Evolutionary conservation across 2,113 vertebrate species (phyloP).

Genomic region (Larimichthys crocea): DNA sequence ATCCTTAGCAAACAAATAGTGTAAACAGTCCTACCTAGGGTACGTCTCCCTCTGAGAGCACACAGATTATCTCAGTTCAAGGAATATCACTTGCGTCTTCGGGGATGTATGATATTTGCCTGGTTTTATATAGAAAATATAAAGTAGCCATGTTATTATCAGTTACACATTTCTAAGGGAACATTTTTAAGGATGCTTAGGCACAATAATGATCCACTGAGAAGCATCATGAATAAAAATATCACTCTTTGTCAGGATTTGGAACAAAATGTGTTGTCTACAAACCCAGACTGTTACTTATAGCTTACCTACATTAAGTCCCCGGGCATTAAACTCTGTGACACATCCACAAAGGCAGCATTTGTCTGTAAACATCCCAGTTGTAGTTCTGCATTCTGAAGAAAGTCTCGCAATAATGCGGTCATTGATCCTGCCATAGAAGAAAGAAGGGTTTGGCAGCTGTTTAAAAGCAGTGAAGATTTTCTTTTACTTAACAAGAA

Average conservation of each 20-base stretch:
- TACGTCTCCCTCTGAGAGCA: slow-evolving; percentile 5
- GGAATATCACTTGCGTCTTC: neutral
- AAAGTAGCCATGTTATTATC: neutral
- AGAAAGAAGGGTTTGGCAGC: neutral
- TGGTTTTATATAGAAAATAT: neutral
- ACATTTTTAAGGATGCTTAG: neutral
- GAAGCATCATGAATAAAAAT: neutral
- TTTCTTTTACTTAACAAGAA: neutral
- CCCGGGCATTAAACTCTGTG: slow-evolving; percentile 9
- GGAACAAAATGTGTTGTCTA: neutral
- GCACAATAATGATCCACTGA: neutral
- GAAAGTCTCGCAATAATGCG: neutral
- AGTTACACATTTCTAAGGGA: neutral
- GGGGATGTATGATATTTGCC: neutral
- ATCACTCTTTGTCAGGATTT: neutral
- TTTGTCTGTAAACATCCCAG: slow-evolving; percentile 21
- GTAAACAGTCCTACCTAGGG: slow-evolving; percentile 36
- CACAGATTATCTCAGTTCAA: slow-evolving; percentile 10
- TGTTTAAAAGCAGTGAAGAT: neutral
- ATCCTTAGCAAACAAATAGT: slow-evolving; percentile 54
- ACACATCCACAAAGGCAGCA: slow-evolving; percentile 3
- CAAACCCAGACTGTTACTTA: neutral
- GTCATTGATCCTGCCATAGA: neutral
- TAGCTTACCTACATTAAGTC: slow-evolving; percentile 1
- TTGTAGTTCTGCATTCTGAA: neutral